A percentile compares a stretch with the other conserved stretches of the same genome.
phyloP scores from a whole-genome alignment of 92 coral and sea anemone genomes.

The Bergia puertoricense region DNA sequence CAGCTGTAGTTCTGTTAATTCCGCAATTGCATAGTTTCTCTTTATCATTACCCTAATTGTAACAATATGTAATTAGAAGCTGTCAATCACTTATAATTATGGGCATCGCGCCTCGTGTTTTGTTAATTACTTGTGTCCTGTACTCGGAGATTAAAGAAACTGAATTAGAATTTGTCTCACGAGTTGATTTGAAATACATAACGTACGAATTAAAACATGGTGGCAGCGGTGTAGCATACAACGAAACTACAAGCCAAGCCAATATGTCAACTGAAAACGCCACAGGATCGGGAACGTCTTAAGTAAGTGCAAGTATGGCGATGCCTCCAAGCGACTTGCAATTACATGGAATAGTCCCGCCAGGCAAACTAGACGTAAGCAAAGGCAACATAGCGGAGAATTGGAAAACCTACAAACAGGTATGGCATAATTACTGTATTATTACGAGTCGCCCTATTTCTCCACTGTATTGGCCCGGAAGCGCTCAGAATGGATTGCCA shows the following conservation, averaged over 20 bases:
- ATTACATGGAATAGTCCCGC: not conserved
- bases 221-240: slow-evolving; percentile 9
- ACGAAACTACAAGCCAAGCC: not conserved
- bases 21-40: no score
- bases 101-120: no score
- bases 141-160: not conserved
- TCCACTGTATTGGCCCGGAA: slow-evolving; percentile 57
- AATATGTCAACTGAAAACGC: not conserved
- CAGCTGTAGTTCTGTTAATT: no score
- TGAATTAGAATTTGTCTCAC: not conserved
- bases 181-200: not conserved
- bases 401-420: slow-evolving; percentile 1
- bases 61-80: no score
- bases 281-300: slow-evolving; percentile 27
- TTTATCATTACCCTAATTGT: no score
- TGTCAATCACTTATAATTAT: no score
- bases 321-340: not conserved
- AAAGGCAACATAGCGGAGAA: slow-evolving; percentile 1
- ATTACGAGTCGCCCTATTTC: slow-evolving; percentile 57
- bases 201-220: not conserved
- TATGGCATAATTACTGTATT: slow-evolving; percentile 14
- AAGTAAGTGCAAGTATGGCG: not conserved
- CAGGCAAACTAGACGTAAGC: not conserved
- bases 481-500: slow-evolving; percentile 51
- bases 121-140: no score